These are phyloP conservation scores for Aphrocallistes beatrix DNA, from an alignment of 37 sponge, comb jelly and placozoan genomes.

Conservation along the genomic window DNA sequence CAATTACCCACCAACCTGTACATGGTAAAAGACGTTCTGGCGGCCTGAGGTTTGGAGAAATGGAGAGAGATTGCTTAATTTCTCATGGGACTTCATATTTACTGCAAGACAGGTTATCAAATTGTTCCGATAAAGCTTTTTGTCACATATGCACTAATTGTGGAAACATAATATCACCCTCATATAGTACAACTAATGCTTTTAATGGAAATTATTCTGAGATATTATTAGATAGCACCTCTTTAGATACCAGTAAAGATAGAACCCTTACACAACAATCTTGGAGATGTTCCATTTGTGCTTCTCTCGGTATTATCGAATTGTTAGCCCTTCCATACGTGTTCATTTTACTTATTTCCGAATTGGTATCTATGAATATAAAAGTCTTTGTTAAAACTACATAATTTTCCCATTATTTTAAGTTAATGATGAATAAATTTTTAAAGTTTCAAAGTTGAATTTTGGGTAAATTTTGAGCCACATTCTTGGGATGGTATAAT, in stretches of 20 bases:
- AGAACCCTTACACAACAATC: slow-evolving; percentile 25
- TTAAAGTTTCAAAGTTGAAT: no score
- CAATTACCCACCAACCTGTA: slow-evolving; percentile 87
- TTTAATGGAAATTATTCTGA: background rate
- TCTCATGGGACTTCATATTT: slow-evolving; percentile 90
- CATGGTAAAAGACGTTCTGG: slow-evolving; percentile 66
- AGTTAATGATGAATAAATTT: no score
- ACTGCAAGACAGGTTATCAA: slow-evolving; percentile 81
- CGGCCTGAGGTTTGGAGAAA: slow-evolving; percentile 82
- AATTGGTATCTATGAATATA: slow-evolving; percentile 93
- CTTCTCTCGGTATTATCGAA: slow-evolving; percentile 37
- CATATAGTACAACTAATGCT: slow-evolving; percentile 28
- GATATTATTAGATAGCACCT: background rate
- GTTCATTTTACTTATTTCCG: slow-evolving; percentile 74
- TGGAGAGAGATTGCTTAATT: slow-evolving; percentile 82
- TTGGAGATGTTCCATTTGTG: slow-evolving; percentile 57
- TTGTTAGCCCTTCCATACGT: slow-evolving; percentile 79
- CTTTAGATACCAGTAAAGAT: background rate
- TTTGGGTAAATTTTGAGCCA: no score
- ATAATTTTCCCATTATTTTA: slow-evolving; percentile 13
- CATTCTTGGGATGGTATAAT: no score
- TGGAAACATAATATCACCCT: slow-evolving; percentile 73
- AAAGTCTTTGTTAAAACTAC: slow-evolving; percentile 46
- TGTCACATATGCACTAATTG: slow-evolving; percentile 63
- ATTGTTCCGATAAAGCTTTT: slow-evolving; percentile 85